These are phyloP conservation scores for Motacilla tschutschensis DNA, from an alignment of 2,113 vertebrate genomes.

Conservation along the genomic window DNA sequence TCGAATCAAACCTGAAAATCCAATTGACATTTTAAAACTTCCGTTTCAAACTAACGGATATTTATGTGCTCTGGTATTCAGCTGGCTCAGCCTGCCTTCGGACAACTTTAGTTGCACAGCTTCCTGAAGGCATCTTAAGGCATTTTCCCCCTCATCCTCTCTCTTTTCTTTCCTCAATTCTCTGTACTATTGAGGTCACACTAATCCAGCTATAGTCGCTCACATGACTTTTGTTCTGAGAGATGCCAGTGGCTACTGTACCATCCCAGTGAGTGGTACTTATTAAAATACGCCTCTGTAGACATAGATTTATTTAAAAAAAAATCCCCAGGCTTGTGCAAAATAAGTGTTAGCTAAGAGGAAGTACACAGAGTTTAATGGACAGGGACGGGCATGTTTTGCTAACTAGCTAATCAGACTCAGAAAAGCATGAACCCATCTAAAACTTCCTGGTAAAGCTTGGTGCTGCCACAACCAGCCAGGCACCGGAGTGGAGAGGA, in stretches of 20 bases:
- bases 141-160: background rate
- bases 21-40: background rate
- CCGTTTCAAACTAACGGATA: background rate
- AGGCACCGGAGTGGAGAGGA: background rate
- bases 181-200: constrained; percentile 8
- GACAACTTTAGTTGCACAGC: background rate
- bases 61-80: background rate
- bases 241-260: background rate
- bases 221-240: constrained; percentile 13
- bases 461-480: constrained; percentile 1
- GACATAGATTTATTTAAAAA: background rate
- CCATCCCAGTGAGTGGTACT: background rate
- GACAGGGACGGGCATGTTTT: constrained; percentile 63
- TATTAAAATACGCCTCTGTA: background rate
- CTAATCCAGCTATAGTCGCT: constrained; percentile 20
- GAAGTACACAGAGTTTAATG: constrained; percentile 54
- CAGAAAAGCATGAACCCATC: constrained; percentile 55
- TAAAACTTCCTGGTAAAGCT: constrained; percentile 59
- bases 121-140: background rate
- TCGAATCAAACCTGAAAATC: background rate
- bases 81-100: background rate
- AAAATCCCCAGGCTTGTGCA: background rate
- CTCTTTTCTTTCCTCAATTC: constrained; percentile 15
- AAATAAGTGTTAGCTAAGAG: constrained; percentile 35
- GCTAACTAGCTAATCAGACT: constrained; percentile 46